Percentiles rank a stretch among this genome's conserved stretches.
Evolutionary conservation across 2,888 invertebrate genomes (phyloP).

Genomic region (Itoplectis maculator): DNA sequence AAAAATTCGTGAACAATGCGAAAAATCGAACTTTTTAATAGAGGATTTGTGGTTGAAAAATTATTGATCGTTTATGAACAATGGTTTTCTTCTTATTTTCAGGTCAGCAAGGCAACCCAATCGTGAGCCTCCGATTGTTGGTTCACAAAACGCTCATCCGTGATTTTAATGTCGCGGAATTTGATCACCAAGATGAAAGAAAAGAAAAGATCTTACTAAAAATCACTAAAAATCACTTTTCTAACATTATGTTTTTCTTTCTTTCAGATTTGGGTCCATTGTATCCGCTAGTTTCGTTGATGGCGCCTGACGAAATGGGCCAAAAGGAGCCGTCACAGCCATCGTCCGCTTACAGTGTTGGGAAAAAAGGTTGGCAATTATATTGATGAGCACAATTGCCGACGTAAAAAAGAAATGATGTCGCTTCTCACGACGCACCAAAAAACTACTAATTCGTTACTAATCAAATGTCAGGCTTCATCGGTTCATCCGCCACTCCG

Average conservation of each 20-base stretch:
- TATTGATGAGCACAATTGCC: not conserved
- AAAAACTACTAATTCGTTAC: slow-evolving; percentile 1
- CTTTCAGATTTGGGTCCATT: not conserved
- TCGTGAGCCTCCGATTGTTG: not conserved
- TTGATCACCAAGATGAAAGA: not conserved
- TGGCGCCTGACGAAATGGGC: not conserved
- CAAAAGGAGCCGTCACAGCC: not conserved
- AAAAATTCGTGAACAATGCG: too few relatives aligned
- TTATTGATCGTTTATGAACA: not conserved
- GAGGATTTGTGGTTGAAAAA: too few relatives aligned
- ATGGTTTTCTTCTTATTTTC: not conserved
- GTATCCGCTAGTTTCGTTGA: not conserved
- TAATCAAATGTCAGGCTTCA: not conserved
- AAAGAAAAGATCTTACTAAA: not conserved
- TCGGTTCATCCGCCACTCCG: not conserved
- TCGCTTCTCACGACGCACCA: not conserved
- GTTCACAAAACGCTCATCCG: not conserved
- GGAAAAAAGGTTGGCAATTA: slow-evolving; percentile 8
- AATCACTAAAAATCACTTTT: not conserved
- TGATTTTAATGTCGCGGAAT: not conserved
- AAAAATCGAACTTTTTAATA: too few relatives aligned
- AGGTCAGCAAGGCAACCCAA: not conserved
- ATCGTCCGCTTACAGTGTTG: slow-evolving; percentile 1
- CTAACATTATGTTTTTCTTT: not conserved
- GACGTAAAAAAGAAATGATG: not conserved